phyloP scores from a whole-genome alignment of 2,888 invertebrate species.

The Melinaea marsaeus region DNA sequence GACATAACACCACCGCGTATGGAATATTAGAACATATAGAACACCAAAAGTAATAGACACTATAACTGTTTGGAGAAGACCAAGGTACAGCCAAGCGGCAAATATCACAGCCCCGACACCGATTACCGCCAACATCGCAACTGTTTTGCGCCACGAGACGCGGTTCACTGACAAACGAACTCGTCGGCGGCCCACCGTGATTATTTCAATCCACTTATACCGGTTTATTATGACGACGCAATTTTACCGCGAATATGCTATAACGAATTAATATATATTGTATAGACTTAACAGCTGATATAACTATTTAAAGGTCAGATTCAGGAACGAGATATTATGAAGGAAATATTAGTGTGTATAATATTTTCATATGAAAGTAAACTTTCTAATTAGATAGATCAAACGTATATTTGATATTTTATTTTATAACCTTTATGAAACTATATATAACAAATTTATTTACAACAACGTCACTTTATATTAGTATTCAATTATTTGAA shows the following conservation, averaged over 20 bases:
- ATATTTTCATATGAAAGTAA: too few relatives aligned
- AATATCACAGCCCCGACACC: slow-evolving; percentile 63
- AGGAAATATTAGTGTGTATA: too few relatives aligned
- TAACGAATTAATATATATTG: too few relatives aligned
- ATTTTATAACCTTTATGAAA: too few relatives aligned
- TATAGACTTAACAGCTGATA: too few relatives aligned
- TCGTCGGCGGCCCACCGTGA: slow-evolving; percentile 34
- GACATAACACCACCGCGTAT: slow-evolving; percentile 87
- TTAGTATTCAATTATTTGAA: too few relatives aligned
- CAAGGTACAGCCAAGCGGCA: slow-evolving; percentile 74
- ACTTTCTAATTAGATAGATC: too few relatives aligned
- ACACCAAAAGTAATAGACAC: slow-evolving; percentile 78
- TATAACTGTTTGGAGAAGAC: slow-evolving; percentile 81
- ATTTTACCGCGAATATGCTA: background rate
- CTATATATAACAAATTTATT: too few relatives aligned
- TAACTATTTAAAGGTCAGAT: too few relatives aligned
- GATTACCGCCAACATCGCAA: slow-evolving; percentile 61
- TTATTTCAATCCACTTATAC: slow-evolving; percentile 31
- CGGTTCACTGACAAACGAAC: slow-evolving; percentile 56
- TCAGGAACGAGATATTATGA: too few relatives aligned
- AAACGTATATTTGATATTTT: too few relatives aligned
- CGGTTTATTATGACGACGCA: slow-evolving; percentile 3
- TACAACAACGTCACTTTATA: too few relatives aligned
- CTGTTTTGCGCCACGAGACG: slow-evolving; percentile 69
- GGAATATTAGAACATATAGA: slow-evolving; percentile 81